phyloP scores from a whole-genome alignment of 2,113 vertebrate genomes.

The Sinocyclocheilus anshuiensis region DNA sequence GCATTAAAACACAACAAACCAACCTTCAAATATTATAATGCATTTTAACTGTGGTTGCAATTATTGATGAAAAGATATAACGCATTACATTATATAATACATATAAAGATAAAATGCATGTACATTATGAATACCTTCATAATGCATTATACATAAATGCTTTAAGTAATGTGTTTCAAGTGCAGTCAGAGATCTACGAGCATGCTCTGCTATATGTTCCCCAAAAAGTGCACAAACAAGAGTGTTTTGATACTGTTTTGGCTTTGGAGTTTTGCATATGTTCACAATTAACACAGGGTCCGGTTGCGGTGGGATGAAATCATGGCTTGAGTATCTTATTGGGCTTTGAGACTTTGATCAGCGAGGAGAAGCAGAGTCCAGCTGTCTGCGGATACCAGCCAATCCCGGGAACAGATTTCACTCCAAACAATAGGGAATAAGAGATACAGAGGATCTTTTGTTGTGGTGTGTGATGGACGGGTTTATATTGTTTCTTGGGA shows the following conservation, averaged over 20 bases:
- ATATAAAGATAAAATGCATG: neutral
- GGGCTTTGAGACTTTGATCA: constrained; percentile 58
- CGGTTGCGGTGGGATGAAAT: constrained; percentile 64
- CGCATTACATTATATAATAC: neutral
- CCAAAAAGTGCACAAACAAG: neutral
- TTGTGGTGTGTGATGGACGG: neutral
- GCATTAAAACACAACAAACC: too few species aligned
- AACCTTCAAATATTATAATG: too few species aligned
- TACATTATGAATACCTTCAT: neutral
- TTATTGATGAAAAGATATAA: neutral
- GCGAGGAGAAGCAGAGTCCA: constrained; percentile 30
- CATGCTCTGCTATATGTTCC: too few species aligned
- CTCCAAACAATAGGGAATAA: neutral
- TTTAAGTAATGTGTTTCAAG: too few species aligned
- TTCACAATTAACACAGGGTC: constrained; percentile 65
- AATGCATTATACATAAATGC: neutral
- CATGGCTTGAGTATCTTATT: constrained; percentile 61
- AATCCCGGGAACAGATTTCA: neutral
- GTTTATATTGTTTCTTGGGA: neutral
- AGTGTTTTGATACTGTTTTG: constrained; percentile 40
- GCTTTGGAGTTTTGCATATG: constrained; percentile 57
- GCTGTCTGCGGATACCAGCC: constrained; percentile 12
- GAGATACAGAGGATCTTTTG: constrained; percentile 19
- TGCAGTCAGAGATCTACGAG: too few species aligned
- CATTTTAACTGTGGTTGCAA: neutral